These are phyloP conservation scores for Tautogolabrus adspersus DNA, from an alignment of 2,113 vertebrate species.

Conservation along the genomic window DNA sequence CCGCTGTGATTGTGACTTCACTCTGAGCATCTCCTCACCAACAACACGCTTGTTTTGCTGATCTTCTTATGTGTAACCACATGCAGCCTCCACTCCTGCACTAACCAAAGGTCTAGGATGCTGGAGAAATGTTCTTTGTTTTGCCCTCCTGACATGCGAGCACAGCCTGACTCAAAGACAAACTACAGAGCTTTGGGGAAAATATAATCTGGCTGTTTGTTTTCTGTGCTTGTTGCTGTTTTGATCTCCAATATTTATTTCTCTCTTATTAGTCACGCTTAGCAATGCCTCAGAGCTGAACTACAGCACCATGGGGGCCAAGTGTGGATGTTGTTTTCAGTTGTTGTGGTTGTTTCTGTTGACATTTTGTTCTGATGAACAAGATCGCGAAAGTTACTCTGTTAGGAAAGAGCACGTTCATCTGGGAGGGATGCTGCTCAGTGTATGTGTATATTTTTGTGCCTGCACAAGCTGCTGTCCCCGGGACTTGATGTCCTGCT, in stretches of 20 bases:
- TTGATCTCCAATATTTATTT: constrained; percentile 1
- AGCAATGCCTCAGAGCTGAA: constrained; percentile 26
- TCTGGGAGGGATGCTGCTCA: background rate
- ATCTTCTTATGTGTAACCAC: constrained; percentile 59
- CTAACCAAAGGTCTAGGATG: constrained; percentile 49
- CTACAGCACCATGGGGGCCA: constrained; percentile 4
- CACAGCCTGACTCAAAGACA: constrained; percentile 61
- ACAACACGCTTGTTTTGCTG: constrained; percentile 54
- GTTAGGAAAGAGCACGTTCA: background rate
- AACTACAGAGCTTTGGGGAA: constrained; percentile 28
- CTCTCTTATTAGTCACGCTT: constrained; percentile 21
- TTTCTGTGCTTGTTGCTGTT: constrained; percentile 49
- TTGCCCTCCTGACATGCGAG: constrained; percentile 34
- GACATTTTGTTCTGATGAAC: constrained; percentile 36
- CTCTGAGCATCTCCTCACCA: constrained; percentile 28
- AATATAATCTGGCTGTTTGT: constrained; percentile 63
- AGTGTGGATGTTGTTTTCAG: constrained; percentile 27
- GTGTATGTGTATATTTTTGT: constrained; percentile 2
- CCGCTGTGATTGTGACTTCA: constrained; percentile 38
- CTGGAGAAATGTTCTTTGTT: constrained; percentile 31
- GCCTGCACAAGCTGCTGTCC: background rate
- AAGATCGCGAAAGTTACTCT: constrained; percentile 5
- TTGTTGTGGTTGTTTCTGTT: constrained; percentile 28
- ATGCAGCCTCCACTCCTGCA: constrained; percentile 50
- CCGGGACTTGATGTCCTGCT: constrained; percentile 15